Base-by-base conservation (phyloP, 2,888 invertebrate genomes). In the Gnatocerus cornutus region DNA sequence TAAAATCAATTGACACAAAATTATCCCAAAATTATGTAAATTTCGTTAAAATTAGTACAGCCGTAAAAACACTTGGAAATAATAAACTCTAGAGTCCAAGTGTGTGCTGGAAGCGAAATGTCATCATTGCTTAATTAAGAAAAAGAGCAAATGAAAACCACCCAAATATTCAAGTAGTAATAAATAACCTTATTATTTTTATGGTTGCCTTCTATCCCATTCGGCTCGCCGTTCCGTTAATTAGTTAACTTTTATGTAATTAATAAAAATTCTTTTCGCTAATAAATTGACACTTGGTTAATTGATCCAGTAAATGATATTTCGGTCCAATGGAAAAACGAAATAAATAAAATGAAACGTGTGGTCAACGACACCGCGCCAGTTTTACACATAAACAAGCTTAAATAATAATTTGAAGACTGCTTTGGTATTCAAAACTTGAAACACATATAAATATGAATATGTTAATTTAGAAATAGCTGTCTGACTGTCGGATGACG, bases 401-500 rank as follows among this genome's bases (percentile, higher is more conserved):
- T 68, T 71, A 65, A 71, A 71, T 68, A 68, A 71, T 68, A 65
- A 68, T 65, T 68, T 48, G 65, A 48, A 43, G 68, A 58, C 64
- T 71, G 61, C 58, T 68, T 71, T 68, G 63, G 63, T 68, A 71
- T 69, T 66, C 68, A 66, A 65, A 68, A 71, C 63, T 67, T 66
- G 64, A 61, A 69, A 66, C 50, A 69, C 53, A 77, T 76, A 71
- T 66, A 76, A 76, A 76, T 77, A 74, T 78, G 74, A 78, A 77
- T 77, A 77, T 77, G 77, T 76, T 77, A 77, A 77, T 78, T 74
- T 71, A 48, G 73, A 71, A 78, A 77, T 71, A 72, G 73, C 76
- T 75, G 77, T 78, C 77, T 69, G 70, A 71, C 71, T 76, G 78
- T 78, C 78, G 66, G 77, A 74, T 76, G 73, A 73, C 71, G 74